Evolutionary conservation across 2,113 vertebrate species (phyloP), one percentile per base, ranked within the genome.

Genomic region (Lepus europaeus): DNA sequence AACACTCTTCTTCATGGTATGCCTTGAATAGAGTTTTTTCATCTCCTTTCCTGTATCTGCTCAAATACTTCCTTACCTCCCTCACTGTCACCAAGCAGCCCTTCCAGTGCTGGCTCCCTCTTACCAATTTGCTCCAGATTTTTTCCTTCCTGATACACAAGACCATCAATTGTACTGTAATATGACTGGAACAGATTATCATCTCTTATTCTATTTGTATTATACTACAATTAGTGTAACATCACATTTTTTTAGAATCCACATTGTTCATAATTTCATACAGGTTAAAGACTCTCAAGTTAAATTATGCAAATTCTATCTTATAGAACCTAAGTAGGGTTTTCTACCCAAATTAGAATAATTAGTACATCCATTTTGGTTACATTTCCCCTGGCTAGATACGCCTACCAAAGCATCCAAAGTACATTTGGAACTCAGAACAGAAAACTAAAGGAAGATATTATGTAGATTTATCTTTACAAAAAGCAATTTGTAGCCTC

Each of bases 251-350:
- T 31, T 1, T 3, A 29, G 16, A 91, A 93, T 6, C 6, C 10
- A 22, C 25, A 23, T 49, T 33, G 19, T 64, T 0, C 36, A 64
- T 22, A 80, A 89, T 68, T 77, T 86, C 45, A 56, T 77, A 31
- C 17, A 63, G 88, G 39, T 93, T 89, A 33, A 89, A 82, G 59
- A 76, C 16, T 72, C 56, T 63, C 9, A 76, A 53, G 22, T 76
- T 59, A 84, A 49, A 64, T 77, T 87, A 39, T 9, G 2, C 5
- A 91, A 76, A 3, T 91, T 74, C 49, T 53, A 33, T 72, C 27
- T 53, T 51, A 33, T 6, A 82, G 12, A 77, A 36, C 6, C 0
- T 56, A 85, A n/a, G n/a, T 90, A 59, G 3, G 2, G 7, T 69
- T 96, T 39, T 59, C 3, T 81, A 76, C 3, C 16, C 22, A 85